phyloP scores from a whole-genome alignment of 2,888 invertebrate genomes.

The Conistra vaccinii region DNA sequence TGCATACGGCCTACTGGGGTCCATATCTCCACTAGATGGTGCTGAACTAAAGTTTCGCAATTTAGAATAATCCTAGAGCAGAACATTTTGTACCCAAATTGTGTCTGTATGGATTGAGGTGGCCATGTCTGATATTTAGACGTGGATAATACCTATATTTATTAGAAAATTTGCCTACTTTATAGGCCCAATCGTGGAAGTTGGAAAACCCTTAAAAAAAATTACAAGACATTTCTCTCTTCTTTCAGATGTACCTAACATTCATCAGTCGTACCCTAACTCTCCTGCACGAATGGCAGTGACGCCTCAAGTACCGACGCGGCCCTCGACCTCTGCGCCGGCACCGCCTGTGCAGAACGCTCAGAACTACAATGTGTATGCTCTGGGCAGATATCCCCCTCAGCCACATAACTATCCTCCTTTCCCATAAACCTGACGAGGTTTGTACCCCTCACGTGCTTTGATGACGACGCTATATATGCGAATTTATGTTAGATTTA shows the following conservation, averaged over 20 bases:
- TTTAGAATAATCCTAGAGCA: not conserved
- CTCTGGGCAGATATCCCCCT: conserved; percentile 62
- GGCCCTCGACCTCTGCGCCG: conserved; percentile 41
- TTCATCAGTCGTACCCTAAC: conserved; percentile 36
- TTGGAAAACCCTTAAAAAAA: not conserved
- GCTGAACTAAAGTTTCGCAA: too few relatives aligned
- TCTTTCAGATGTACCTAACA: conserved; percentile 46
- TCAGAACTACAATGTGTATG: conserved; percentile 53
- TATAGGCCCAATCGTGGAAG: too few relatives aligned
- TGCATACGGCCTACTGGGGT: not conserved
- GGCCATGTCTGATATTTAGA: not conserved
- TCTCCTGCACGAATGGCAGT: conserved; percentile 36
- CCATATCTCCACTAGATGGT: not conserved
- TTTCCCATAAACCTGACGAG: conserved; percentile 62
- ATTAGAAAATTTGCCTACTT: not conserved
- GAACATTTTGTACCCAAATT: not conserved
- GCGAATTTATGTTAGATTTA: conserved; percentile 35
- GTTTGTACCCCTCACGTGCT: conserved; percentile 57
- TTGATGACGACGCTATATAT: conserved; percentile 14
- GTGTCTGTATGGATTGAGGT: not conserved
- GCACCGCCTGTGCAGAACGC: conserved; percentile 35
- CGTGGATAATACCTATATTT: not conserved
- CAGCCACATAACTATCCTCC: conserved; percentile 67
- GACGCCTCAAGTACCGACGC: conserved; percentile 40
- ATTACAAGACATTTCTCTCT: too few relatives aligned